Evolutionary conservation across 2,888 invertebrate species (phyloP).

Genomic region (Drosophila basisetae): DNA sequence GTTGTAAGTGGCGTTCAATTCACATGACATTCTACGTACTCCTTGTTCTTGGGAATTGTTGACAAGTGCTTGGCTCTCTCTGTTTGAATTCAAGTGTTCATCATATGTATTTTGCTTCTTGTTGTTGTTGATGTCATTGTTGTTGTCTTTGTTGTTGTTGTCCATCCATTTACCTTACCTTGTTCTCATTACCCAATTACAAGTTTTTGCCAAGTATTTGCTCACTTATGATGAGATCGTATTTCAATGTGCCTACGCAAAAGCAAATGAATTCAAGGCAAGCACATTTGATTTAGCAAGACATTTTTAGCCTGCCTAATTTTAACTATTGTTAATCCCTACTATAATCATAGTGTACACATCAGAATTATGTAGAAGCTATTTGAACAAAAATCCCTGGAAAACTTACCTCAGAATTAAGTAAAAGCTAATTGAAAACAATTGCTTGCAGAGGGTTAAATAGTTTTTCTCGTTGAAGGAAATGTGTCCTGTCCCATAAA

Average conservation of each 20-base stretch:
- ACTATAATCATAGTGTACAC: not conserved
- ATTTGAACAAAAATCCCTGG: not conserved
- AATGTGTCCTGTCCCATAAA: not conserved
- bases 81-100: slow-evolving; percentile 22
- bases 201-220: slow-evolving; percentile 16
- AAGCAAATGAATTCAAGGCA: not conserved
- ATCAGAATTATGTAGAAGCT: not conserved
- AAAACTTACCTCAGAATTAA: not conserved
- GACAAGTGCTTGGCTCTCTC: slow-evolving; percentile 56
- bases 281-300: not conserved
- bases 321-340: not conserved
- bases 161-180: slow-evolving; percentile 48
- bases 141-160: slow-evolving; percentile 9
- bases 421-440: not conserved
- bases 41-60: slow-evolving; percentile 45
- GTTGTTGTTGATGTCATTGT: not conserved
- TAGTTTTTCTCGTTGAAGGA: not conserved
- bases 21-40: slow-evolving; percentile 29
- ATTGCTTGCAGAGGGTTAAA: not conserved
- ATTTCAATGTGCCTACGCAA: not conserved
- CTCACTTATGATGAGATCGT: slow-evolving; percentile 8
- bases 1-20: slow-evolving; percentile 56
- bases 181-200: slow-evolving; percentile 65
- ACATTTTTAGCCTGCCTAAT: not conserved
- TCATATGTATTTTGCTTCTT: slow-evolving; percentile 1